These are phyloP conservation scores for Azorinus chamasolen DNA, from an alignment of 2,888 invertebrate genomes.

Conservation along the genomic window DNA sequence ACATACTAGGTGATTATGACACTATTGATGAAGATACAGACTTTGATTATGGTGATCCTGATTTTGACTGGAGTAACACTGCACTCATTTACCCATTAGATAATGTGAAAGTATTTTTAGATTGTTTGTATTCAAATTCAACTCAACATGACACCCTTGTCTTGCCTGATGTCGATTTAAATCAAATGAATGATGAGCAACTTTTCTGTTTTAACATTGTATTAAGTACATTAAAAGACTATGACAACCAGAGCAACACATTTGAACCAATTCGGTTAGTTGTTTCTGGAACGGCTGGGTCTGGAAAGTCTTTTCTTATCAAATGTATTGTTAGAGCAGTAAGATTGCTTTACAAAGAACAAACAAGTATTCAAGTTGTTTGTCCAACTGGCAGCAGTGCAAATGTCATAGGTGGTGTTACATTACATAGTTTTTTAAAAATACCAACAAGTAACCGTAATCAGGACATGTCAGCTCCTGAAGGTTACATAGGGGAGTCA, in stretches of 20 bases:
- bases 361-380: slow-evolving; percentile 58
- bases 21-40: slow-evolving; percentile 30
- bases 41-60: slow-evolving; percentile 57
- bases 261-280: slow-evolving; percentile 47
- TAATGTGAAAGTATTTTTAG: slow-evolving; percentile 24
- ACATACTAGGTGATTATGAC: too few species aligned
- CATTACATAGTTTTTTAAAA: slow-evolving; percentile 63
- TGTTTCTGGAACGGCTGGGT: slow-evolving; percentile 62
- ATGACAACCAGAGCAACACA: slow-evolving; percentile 5
- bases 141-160: neutral
- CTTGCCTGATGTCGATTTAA: slow-evolving; percentile 44
- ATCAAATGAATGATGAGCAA: slow-evolving; percentile 57
- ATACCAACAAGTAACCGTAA: slow-evolving; percentile 40
- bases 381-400: slow-evolving; percentile 69
- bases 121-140: neutral
- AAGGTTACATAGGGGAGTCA: slow-evolving; percentile 48
- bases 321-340: slow-evolving; percentile 60
- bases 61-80: slow-evolving; percentile 35
- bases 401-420: slow-evolving; percentile 60
- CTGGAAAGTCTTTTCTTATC: slow-evolving; percentile 62
- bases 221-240: slow-evolving; percentile 41
- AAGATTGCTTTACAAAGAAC: slow-evolving; percentile 34
- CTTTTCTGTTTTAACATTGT: slow-evolving; percentile 60
- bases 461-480: slow-evolving; percentile 56
- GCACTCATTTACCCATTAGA: slow-evolving; percentile 26